These are phyloP conservation scores for Amphipoea oculea DNA, from an alignment of 2,888 invertebrate species.

Conservation along the genomic window DNA sequence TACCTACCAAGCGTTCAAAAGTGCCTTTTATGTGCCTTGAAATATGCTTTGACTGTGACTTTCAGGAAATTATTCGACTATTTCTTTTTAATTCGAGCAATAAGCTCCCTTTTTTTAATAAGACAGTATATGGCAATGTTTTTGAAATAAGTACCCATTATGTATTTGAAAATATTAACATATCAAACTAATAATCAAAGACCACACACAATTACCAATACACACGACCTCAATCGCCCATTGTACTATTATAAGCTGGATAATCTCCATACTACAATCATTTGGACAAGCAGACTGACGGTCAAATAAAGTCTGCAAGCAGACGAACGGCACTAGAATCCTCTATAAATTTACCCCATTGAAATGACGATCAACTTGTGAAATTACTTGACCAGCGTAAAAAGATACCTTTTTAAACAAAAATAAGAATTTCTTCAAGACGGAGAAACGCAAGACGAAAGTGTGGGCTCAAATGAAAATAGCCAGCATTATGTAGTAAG, in stretches of 20 bases:
- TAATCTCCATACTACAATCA: conserved; percentile 78
- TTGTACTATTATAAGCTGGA: conserved; percentile 75
- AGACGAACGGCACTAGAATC: conserved; percentile 79
- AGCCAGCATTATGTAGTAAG: conserved; percentile 57
- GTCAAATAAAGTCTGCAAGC: conserved; percentile 80
- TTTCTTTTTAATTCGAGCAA: not conserved
- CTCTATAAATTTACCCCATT: conserved; percentile 84
- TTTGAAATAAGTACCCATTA: not conserved
- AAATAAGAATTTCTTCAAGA: conserved; percentile 43
- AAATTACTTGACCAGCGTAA: conserved; percentile 79
- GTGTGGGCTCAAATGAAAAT: conserved; percentile 60
- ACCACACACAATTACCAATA: conserved; percentile 61
- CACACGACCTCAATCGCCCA: conserved; percentile 74
- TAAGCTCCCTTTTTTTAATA: not conserved
- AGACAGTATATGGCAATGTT: not conserved
- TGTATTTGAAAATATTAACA: conserved; percentile 37
- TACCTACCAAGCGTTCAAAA: not conserved
- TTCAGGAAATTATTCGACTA: not conserved
- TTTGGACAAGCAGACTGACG: conserved; percentile 77
- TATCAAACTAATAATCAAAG: conserved; percentile 52
- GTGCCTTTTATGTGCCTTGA: not conserved
- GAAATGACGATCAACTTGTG: conserved; percentile 85
- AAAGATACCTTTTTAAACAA: conserved; percentile 67
- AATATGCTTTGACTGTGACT: not conserved
- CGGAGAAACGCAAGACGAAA: conserved; percentile 34